Evolutionary conservation across 2,797 vertebrate genomes (phyloP), one percentile per base, ranked within the genome.

Genomic region (Channa striata): DNA sequence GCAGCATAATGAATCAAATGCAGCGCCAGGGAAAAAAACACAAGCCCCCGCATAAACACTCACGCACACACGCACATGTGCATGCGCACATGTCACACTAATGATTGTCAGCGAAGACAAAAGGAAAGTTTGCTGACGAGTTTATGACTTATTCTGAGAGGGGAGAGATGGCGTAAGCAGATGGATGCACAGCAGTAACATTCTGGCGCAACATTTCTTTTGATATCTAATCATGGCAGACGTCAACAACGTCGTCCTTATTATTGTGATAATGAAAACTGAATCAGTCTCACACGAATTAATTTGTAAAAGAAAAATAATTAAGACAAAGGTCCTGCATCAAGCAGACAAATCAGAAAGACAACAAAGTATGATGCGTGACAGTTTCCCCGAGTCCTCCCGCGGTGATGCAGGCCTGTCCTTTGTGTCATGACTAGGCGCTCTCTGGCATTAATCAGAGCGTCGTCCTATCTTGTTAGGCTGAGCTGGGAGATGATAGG

Each of bases 401-500:
- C 0, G 84, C 63, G 30, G 89, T 36, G 85, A 81, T 30, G 75
- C 83, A 30, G 82, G 81, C 85, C 88, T 68, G 84, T 91, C 89
- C 85, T 89, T 86, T 87, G 89, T 86, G 87, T 86, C 87, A 86
- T 52, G 85, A 85, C 88, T 76, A 84, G 85, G 85, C 77, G 69
- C 85, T 84, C 83, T 52, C 73, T 72, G 86, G 87, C 80, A 77
- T 91, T 89, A 90, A 91, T 91, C 90, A 91, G 85, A 79, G 78
- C 79, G 58, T 79, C 78, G 78, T 84, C 87, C 87, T 75, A 67
- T 87, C 87, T 92, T 92, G 90, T 91, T 88, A 87, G 87, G 91
- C 82, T 78, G 87, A 87, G 88, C 77, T 78, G 89, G 85, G 91
- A 86, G 90, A 91, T 87, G 92, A 92, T 87, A 88, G 89, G 80